Conservation (phyloP, 2,888 invertebrate species). For the Ormyrus thymus region DNA sequence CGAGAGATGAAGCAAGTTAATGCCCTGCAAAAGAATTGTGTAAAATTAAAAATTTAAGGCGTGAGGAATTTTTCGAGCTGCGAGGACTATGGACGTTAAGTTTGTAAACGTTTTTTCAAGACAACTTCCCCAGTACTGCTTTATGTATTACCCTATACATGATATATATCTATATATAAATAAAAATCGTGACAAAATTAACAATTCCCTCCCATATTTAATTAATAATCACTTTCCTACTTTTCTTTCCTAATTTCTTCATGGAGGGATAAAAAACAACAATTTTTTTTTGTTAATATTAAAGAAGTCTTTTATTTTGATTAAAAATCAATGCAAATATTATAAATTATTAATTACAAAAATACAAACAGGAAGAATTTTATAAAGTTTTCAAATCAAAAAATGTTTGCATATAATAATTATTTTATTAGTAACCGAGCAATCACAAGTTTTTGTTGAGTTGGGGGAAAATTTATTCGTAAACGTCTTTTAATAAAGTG, state of each 20-base stretch:
- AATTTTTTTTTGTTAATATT: constrained; percentile 22
- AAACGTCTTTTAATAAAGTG: constrained; percentile 25
- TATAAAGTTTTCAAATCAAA: constrained; percentile 38
- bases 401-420: constrained; percentile 24
- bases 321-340: constrained; percentile 39
- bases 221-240: not conserved
- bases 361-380: constrained; percentile 45
- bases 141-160: constrained; percentile 71
- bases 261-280: not conserved
- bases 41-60: constrained; percentile 50
- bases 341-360: constrained; percentile 45
- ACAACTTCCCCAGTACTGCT: constrained; percentile 69
- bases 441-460: constrained; percentile 23
- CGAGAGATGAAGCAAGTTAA: not conserved
- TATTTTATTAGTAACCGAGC: constrained; percentile 28
- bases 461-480: constrained; percentile 29
- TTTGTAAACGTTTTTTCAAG: constrained; percentile 67
- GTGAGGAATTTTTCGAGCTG: constrained; percentile 62
- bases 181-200: constrained; percentile 63
- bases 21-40: constrained; percentile 22
- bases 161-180: constrained; percentile 65
- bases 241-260: not conserved
- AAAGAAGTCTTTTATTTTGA: constrained; percentile 50
- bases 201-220: constrained; percentile 28
- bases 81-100: constrained; percentile 63